Conservation (phyloP, 2,888 invertebrate genomes). For the Druceiella hillmani region DNA sequence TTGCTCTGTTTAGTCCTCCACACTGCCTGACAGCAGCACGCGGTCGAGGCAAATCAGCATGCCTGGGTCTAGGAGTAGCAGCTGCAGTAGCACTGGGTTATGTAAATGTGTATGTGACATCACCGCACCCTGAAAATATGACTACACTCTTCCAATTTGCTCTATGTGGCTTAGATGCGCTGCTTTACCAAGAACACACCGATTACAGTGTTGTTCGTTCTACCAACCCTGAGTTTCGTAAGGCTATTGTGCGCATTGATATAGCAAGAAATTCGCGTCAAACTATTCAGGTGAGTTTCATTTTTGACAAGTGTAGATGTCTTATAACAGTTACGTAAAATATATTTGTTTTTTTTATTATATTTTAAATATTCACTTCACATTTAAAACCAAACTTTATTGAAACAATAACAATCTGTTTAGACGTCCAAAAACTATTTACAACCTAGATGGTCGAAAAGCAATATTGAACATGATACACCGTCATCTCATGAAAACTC, state of each 20-base stretch:
- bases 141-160: conserved; percentile 96
- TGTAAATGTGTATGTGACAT: conserved; percentile 95
- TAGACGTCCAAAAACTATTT: no score
- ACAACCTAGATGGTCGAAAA: no score
- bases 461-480: no score
- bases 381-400: no score
- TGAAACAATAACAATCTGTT: no score
- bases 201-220: conserved; percentile 95
- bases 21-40: conserved; percentile 94
- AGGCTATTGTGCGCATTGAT: conserved; percentile 91
- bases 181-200: conserved; percentile 92
- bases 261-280: conserved; percentile 87
- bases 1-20: conserved; percentile 65
- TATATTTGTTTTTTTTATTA: no score
- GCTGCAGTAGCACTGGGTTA: conserved; percentile 67
- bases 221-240: conserved; percentile 93
- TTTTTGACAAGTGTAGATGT: no score
- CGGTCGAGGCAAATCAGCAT: conserved; percentile 97
- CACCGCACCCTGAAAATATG: conserved; percentile 97
- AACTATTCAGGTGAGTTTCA: conserved; percentile 71
- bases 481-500: no score
- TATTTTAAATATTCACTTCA: no score
- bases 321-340: no score
- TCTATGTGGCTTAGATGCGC: conserved; percentile 89
- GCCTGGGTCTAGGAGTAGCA: conserved; percentile 87